Evolutionary conservation across 1,140 invertebrate genomes (phyloP).

Genomic region (Neomicropteryx cornuta): DNA sequence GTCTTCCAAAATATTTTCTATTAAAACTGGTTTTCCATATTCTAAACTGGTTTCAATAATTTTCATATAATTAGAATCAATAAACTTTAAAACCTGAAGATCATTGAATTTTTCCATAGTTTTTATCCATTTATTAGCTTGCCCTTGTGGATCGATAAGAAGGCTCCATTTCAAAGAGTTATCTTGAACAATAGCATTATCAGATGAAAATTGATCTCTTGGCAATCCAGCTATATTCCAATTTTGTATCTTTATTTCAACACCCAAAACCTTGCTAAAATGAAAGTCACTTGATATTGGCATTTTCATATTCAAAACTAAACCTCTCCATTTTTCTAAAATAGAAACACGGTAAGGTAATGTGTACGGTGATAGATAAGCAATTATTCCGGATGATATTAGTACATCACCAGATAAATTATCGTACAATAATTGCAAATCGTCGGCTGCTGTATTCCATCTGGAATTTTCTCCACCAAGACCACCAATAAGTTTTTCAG

Average conservation of each 20-base stretch:
- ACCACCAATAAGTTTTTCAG: constrained; percentile 76
- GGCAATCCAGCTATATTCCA: constrained; percentile 86
- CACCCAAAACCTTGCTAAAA: constrained; percentile 64
- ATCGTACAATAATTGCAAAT: constrained; percentile 65
- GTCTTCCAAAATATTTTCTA: constrained; percentile 79
- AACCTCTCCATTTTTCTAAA: constrained; percentile 56
- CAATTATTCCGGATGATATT: constrained; percentile 81
- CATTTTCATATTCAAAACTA: constrained; percentile 56
- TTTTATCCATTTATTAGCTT: constrained; percentile 90
- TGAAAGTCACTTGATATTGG: constrained; percentile 65
- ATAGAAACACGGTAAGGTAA: constrained; percentile 49
- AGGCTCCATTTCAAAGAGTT: constrained; percentile 73
- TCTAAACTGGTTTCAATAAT: constrained; percentile 73
- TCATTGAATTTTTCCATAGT: constrained; percentile 80
- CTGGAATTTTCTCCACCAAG: constrained; percentile 80
- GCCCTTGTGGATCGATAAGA: constrained; percentile 84
- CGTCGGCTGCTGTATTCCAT: constrained; percentile 70
- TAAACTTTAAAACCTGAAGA: constrained; percentile 67
- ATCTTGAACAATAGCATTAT: constrained; percentile 83
- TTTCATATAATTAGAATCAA: constrained; percentile 74
- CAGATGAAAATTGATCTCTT: constrained; percentile 78
- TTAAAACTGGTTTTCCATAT: constrained; percentile 70
- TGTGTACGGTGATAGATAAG: constrained; percentile 80
- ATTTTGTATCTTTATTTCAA: constrained; percentile 73
- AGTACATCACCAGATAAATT: constrained; percentile 80